These are phyloP conservation scores for Poecilobothrus nobilitatus DNA, from an alignment of 2,888 invertebrate species.

Conservation along the genomic window DNA sequence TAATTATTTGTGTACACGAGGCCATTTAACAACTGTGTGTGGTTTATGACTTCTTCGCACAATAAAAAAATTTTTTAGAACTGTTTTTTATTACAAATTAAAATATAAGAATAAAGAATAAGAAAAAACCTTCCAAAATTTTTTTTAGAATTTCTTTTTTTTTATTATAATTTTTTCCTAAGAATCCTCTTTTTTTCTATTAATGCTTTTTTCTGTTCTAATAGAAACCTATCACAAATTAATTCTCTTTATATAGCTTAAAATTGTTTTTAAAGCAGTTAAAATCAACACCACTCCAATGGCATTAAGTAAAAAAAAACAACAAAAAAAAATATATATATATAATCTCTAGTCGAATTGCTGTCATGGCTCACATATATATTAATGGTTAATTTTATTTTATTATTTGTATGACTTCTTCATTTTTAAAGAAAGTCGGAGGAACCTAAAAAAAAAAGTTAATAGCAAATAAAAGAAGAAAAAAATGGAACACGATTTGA, in stretches of 20 bases:
- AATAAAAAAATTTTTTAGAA: neutral
- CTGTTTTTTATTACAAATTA: neutral
- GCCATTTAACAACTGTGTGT: neutral
- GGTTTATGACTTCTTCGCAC: neutral
- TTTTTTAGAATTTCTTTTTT: neutral
- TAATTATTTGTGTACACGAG: neutral
- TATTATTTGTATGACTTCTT: too few relatives aligned
- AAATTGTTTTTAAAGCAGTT: neutral
- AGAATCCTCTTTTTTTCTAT: neutral
- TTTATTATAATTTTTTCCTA: neutral
- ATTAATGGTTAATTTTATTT: too few relatives aligned
- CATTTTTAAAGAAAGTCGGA: too few relatives aligned
- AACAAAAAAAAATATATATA: too few relatives aligned
- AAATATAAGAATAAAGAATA: neutral
- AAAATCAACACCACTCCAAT: neutral
- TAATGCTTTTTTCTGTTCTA: too few relatives aligned
- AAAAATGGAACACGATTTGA: too few relatives aligned
- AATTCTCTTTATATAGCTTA: neutral
- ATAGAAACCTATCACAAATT: neutral
- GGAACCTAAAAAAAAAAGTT: too few relatives aligned
- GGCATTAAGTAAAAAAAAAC: neutral
- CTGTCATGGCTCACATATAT: neutral
- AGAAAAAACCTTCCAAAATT: neutral
- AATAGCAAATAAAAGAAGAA: too few relatives aligned
- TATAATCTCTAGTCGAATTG: neutral